Evolutionary conservation across 92 coral and sea anemone species (phyloP).

Genomic region (Paramuricea clavata): DNA sequence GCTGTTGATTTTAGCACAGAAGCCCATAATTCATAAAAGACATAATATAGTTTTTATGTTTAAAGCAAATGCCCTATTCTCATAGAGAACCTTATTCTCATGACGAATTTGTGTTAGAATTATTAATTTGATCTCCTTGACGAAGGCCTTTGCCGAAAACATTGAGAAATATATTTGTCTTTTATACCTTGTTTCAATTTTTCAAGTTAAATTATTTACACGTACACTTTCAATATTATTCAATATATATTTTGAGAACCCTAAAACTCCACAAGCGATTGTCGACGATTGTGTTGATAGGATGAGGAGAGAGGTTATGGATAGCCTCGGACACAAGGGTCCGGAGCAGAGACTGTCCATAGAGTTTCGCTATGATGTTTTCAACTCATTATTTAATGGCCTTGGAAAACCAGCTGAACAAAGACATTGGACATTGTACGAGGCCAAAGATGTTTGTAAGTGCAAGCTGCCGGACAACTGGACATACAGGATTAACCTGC

Average conservation of each 20-base stretch:
- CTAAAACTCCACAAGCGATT: background rate
- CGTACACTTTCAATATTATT: background rate
- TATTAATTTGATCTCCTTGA: background rate
- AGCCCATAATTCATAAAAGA: too few relatives aligned
- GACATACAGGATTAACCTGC: background rate
- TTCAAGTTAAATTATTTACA: background rate
- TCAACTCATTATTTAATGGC: background rate
- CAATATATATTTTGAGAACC: conserved; percentile 12
- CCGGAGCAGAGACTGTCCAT: background rate
- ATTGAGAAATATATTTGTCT: background rate
- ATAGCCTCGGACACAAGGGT: conserved; percentile 1
- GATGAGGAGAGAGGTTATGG: background rate
- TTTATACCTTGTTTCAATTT: background rate
- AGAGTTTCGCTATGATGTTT: conserved; percentile 32
- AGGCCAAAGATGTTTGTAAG: background rate
- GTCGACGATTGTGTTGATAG: background rate
- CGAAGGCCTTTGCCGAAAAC: too few relatives aligned
- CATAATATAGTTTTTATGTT: background rate
- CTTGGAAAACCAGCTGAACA: conserved; percentile 11
- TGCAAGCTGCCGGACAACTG: conserved; percentile 9
- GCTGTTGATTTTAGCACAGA: background rate
- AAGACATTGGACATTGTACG: conserved; percentile 2
- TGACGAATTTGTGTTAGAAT: too few relatives aligned
- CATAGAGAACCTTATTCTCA: too few relatives aligned
- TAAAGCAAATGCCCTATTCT: background rate